A percentile compares a stretch with the other conserved stretches of the same genome.
phyloP scores from a whole-genome alignment of 1,140 invertebrate species.

The Laupala kohalensis region DNA sequence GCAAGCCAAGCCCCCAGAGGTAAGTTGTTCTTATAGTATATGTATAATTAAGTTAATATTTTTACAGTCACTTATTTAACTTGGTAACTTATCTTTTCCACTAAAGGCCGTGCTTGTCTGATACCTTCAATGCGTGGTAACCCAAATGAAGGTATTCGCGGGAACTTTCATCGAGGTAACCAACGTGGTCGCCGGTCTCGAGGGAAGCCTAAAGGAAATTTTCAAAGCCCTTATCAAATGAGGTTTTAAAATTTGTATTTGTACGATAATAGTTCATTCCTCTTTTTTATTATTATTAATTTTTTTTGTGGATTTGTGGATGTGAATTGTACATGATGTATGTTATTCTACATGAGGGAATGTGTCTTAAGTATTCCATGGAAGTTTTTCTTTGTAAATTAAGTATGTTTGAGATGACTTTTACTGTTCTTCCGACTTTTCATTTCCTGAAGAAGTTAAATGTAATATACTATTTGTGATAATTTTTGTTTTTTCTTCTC shows the following conservation, averaged over 20 bases:
- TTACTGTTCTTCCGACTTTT: too few relatives aligned
- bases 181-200: background rate
- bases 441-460: too few relatives aligned
- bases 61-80: background rate
- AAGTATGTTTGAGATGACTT: too few relatives aligned
- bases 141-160: background rate
- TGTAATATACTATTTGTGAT: too few relatives aligned
- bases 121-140: background rate
- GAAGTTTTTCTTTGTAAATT: too few relatives aligned
- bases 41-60: too few relatives aligned
- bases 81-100: background rate
- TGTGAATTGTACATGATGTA: too few relatives aligned
- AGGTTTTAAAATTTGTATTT: constrained; percentile 7
- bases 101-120: background rate
- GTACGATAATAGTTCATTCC: background rate
- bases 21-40: background rate
- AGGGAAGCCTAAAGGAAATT: constrained; percentile 9
- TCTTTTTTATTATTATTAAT: background rate
- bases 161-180: background rate
- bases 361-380: too few relatives aligned
- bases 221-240: constrained; percentile 4
- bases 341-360: too few relatives aligned
- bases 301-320: background rate
- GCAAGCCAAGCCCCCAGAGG: background rate
- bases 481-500: too few relatives aligned